phyloP scores from a whole-genome alignment of 2,797 vertebrate species.

The Novumbra hubbsi region DNA sequence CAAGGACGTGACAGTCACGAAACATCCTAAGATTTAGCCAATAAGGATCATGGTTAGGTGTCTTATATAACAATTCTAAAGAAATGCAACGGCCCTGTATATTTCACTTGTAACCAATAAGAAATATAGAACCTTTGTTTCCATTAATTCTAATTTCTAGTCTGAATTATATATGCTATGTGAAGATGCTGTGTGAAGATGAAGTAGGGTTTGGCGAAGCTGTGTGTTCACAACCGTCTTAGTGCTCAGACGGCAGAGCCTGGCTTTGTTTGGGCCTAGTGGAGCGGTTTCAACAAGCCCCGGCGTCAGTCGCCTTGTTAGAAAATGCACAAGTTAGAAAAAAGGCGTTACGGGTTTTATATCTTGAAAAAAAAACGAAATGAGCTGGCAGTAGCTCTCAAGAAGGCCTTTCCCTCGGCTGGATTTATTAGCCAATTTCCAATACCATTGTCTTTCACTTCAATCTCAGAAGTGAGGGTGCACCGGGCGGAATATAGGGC shows the following conservation, averaged over 20 bases:
- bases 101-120: too few species aligned
- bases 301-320: constrained; percentile 44
- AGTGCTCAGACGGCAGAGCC: not conserved
- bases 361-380: constrained; percentile 80
- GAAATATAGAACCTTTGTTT: too few species aligned
- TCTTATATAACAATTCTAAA: too few species aligned
- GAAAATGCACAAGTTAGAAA: constrained; percentile 48
- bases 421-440: constrained; percentile 99
- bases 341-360: constrained; percentile 68
- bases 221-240: constrained; percentile 31
- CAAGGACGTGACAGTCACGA: too few species aligned
- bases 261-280: constrained; percentile 18
- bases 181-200: constrained; percentile 21
- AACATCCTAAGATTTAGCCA: too few species aligned
- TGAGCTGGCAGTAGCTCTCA: constrained; percentile 82
- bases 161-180: constrained; percentile 50
- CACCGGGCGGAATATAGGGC: constrained; percentile 90
- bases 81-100: too few species aligned
- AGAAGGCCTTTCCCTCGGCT: constrained; percentile 87
- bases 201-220: constrained; percentile 34
- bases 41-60: too few species aligned
- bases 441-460: constrained; percentile 99
- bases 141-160: constrained; percentile 22
- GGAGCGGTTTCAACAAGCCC: constrained; percentile 36
- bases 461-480: constrained; percentile 90